Evolutionary conservation across 2,888 invertebrate species (phyloP).

Genomic region (Aporophyla nigra): DNA sequence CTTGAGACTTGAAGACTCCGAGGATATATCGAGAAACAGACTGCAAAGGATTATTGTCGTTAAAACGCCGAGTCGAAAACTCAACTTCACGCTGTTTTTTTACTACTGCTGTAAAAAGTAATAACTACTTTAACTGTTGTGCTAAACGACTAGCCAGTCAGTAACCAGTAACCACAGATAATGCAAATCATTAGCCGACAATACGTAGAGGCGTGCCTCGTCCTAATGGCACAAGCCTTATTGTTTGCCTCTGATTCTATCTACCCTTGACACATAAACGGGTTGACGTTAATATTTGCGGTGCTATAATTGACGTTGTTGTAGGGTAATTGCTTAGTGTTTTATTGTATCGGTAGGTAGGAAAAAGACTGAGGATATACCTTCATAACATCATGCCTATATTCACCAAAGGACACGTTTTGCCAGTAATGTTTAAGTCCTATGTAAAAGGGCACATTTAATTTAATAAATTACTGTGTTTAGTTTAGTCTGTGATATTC

Average conservation of each 20-base stretch:
- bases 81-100: not conserved
- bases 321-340: conserved; percentile 14
- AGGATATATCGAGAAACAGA: not conserved
- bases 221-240: conserved; percentile 55
- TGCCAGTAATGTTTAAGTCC: not conserved
- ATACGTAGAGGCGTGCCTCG: conserved; percentile 60
- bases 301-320: conserved; percentile 49
- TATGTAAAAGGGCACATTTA: not conserved
- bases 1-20: not conserved
- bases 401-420: not conserved
- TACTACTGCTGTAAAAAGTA: not conserved
- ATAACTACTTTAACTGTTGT: not conserved
- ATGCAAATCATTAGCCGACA: conserved; percentile 58
- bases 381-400: not conserved
- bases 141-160: conserved; percentile 2
- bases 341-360: conserved; percentile 17
- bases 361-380: not conserved
- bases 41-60: too few relatives aligned
- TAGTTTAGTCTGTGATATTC: too few relatives aligned
- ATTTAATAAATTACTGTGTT: too few relatives aligned
- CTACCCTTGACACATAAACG: conserved; percentile 67
- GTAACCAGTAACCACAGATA: conserved; percentile 47
- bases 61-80: not conserved
- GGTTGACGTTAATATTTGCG: conserved; percentile 51
- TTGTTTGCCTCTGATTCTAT: conserved; percentile 61